phyloP scores from a whole-genome alignment of 1,140 invertebrate species.

The Planococcus citri region DNA sequence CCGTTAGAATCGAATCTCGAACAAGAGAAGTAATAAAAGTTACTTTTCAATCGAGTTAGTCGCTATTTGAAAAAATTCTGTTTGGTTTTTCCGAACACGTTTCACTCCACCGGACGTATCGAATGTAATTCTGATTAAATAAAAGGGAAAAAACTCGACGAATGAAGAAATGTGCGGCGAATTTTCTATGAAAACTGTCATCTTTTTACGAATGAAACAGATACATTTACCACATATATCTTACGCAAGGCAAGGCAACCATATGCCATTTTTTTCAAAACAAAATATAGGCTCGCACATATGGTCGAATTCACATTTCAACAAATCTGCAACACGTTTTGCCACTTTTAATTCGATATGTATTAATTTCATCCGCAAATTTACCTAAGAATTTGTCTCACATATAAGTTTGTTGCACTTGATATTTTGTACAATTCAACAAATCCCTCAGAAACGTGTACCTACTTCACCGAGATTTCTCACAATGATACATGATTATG shows the following conservation, averaged over 20 bases:
- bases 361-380: too few relatives aligned
- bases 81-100: slow-evolving; percentile 6
- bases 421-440: neutral
- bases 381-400: too few relatives aligned
- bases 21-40: slow-evolving; percentile 4
- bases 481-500: neutral
- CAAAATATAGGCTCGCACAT: too few relatives aligned
- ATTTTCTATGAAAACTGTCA: neutral
- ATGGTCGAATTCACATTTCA: neutral
- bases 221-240: neutral
- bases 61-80: neutral
- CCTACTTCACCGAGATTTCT: neutral
- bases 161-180: neutral
- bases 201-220: neutral
- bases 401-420: too few relatives aligned
- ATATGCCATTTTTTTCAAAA: too few relatives aligned
- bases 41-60: slow-evolving; percentile 7
- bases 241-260: too few relatives aligned
- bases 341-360: neutral
- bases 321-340: neutral
- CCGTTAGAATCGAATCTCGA: neutral
- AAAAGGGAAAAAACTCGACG: neutral
- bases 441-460: neutral
- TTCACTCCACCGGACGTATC: neutral
- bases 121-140: slow-evolving; percentile 1